Evolutionary conservation across 1,140 invertebrate genomes (phyloP).

Genomic region (Macrobrachium rosenbergii): DNA sequence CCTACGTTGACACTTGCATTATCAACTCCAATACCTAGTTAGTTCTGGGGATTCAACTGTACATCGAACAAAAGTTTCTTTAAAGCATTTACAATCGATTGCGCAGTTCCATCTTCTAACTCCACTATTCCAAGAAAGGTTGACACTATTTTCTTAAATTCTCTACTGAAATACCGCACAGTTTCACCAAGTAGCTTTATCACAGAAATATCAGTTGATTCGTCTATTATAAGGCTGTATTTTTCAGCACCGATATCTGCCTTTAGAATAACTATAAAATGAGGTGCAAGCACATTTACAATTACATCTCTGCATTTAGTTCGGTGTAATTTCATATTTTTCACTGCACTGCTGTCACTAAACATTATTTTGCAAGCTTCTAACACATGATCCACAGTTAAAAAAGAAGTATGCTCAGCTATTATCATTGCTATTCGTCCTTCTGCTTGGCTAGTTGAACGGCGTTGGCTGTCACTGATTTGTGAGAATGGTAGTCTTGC

Average conservation of each 20-base stretch:
- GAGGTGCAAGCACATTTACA: slow-evolving; percentile 15
- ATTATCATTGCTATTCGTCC: neutral
- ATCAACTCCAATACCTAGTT: slow-evolving; percentile 9
- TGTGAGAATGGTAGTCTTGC: no score
- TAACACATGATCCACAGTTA: neutral
- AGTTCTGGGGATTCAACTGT: slow-evolving; percentile 8
- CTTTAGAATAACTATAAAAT: no score
- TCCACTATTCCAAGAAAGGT: slow-evolving; percentile 15
- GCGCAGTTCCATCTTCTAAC: slow-evolving; percentile 2
- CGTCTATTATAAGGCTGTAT: slow-evolving; percentile 19
- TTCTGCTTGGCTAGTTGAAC: neutral
- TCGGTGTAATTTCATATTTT: slow-evolving; percentile 31
- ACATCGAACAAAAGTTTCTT: slow-evolving; percentile 29
- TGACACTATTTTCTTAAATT: slow-evolving; percentile 18
- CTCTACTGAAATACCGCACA: slow-evolving; percentile 34
- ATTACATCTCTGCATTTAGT: slow-evolving; percentile 21
- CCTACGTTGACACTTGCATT: slow-evolving; percentile 33
- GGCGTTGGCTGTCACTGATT: no score
- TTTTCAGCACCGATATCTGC: slow-evolving; percentile 11
- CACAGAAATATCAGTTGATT: slow-evolving; percentile 26
- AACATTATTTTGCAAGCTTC: no score
- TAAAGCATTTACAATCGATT: slow-evolving; percentile 26
- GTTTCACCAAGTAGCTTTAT: slow-evolving; percentile 24
- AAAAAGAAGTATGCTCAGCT: neutral
- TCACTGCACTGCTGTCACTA: slow-evolving; percentile 7